phyloP scores from a whole-genome alignment of 2,113 vertebrate species.

The Scomber japonicus region DNA sequence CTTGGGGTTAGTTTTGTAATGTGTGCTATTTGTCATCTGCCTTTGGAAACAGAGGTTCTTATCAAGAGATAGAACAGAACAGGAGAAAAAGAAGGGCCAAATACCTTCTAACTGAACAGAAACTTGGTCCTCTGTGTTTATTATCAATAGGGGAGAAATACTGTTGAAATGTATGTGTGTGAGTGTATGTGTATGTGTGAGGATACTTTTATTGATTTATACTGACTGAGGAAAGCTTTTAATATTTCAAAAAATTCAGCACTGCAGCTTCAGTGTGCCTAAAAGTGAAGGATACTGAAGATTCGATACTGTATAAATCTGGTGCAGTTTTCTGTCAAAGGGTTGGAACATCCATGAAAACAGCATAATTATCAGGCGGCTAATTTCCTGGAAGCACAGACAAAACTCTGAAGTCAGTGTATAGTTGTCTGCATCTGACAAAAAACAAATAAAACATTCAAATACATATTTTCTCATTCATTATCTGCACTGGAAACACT shows the following conservation, averaged over 20 bases:
- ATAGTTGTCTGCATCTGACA: constrained; percentile 1
- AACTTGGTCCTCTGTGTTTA: constrained; percentile 40
- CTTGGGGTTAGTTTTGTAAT: not conserved
- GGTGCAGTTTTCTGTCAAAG: constrained; percentile 27
- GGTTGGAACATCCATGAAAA: constrained; percentile 41
- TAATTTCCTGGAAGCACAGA: constrained; percentile 39
- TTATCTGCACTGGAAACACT: constrained; percentile 17
- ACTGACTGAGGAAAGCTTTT: constrained; percentile 48
- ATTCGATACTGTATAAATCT: constrained; percentile 57
- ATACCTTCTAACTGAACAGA: constrained; percentile 16
- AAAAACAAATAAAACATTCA: constrained; percentile 10
- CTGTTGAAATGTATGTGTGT: constrained; percentile 12
- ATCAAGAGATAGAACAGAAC: too few relatives aligned
- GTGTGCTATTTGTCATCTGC: constrained; percentile 8
- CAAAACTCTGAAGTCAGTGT: constrained; percentile 18
- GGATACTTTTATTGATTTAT: constrained; percentile 57
- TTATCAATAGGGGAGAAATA: constrained; percentile 34
- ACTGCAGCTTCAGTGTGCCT: constrained; percentile 1
- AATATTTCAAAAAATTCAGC: constrained; percentile 38
- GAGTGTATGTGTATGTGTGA: not conserved
- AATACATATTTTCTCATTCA: constrained; percentile 12
- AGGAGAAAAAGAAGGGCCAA: not conserved
- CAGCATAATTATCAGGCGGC: constrained; percentile 32
- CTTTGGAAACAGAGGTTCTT: not conserved
- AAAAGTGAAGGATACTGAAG: constrained; percentile 27